Conservation (phyloP, 2,113 vertebrate species). For the Lophotis ruficrista region DNA sequence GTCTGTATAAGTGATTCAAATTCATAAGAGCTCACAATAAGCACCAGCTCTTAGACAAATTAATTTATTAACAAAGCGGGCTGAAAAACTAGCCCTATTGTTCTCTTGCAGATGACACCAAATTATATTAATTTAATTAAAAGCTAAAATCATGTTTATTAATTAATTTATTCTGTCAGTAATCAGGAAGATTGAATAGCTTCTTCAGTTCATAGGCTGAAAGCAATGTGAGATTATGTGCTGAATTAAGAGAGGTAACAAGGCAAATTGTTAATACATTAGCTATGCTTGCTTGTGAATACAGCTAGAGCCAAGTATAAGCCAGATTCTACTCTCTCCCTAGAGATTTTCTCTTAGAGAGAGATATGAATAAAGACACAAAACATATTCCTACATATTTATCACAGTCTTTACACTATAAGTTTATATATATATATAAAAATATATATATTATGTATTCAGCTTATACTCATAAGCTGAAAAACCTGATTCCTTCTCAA, state of each 20-base stretch:
- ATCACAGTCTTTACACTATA: neutral
- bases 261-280: neutral
- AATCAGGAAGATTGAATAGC: constrained; percentile 8
- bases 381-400: neutral
- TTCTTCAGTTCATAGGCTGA: neutral
- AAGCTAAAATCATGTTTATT: constrained; percentile 53
- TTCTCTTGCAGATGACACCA: constrained; percentile 34
- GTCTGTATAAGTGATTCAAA: neutral
- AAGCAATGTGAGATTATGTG: neutral
- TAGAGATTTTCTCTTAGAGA: neutral
- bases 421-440: no score
- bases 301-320: neutral
- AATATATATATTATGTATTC: no score
- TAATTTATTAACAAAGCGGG: neutral
- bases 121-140: constrained; percentile 70
- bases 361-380: neutral
- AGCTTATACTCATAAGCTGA: neutral
- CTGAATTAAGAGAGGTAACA: neutral
- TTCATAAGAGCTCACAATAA: neutral
- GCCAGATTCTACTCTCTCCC: neutral
- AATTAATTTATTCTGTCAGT: constrained; percentile 46
- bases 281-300: neutral
- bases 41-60: neutral
- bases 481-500: neutral
- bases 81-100: constrained; percentile 4